Base-by-base conservation (phyloP, 2,888 invertebrate genomes). In the Drosophila meridiana region DNA sequence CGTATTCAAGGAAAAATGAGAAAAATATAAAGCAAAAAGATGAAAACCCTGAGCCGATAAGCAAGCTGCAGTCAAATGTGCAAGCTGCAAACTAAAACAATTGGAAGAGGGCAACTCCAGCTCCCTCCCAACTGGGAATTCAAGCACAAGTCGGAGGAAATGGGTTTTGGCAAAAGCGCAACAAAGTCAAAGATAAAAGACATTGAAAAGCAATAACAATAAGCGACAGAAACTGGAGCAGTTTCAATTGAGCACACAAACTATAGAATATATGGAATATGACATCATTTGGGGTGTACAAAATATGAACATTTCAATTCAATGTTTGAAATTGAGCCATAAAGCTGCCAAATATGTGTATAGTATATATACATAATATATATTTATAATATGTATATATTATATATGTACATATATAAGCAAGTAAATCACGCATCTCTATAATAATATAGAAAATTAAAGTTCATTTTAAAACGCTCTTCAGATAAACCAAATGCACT, bases 121-220 rank as follows among this genome's bases (percentile, higher is more conserved):
- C 28, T 28, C 47, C n/a, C 32, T 14, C 14, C 14, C 47, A 32
- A 11, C 34, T 40, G 32, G 55, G 62, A 30, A 59, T 59, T 53
- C 50, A 48, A 38, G 45, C 59, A 50, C 50, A 59, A 26, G 57
- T 77, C 65, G 53, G 48, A 78, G 53, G 64, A 83, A 60, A 71
- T 55, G 55, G 45, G 42, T 73, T 62, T 75, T 87, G 75, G 83
- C 78, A 83, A 73, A 66, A 75, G 73, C 68, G 65, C 83, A 75
- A 69, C 69, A 73, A 71, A 72, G 59, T 71, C 70, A 73, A 66
- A 80, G 61, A 61, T 68, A 67, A 81, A 73, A 59, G 28, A 52
- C 20, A 43, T 28, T 20, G 38, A 60, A 48, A 26, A 28, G 38
- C 5, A 58, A 65, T 42, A 42, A 40, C 28, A 63, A 28, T 36